Percentiles rank a stretch among this genome's conserved stretches.
Conservation (phyloP, 2,888 invertebrate genomes). For the Arctia plantaginis region DNA sequence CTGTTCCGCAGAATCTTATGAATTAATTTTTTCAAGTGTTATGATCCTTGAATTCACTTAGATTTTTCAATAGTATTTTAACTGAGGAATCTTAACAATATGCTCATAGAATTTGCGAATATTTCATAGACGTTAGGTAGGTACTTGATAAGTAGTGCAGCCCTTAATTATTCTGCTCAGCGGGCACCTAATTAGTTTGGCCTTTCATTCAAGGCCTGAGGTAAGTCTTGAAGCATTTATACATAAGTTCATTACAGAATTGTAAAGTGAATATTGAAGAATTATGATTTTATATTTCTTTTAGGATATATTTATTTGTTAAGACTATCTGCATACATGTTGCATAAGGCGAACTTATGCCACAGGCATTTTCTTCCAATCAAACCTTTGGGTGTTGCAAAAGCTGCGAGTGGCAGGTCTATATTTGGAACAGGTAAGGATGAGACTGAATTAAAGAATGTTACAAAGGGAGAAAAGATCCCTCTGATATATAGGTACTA, state of each 20-base stretch:
- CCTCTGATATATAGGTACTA: too few relatives aligned
- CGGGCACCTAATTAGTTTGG: constrained; percentile 12
- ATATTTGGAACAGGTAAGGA: too few relatives aligned
- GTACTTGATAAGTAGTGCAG: background rate
- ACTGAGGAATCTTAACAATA: background rate
- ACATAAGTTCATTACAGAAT: background rate
- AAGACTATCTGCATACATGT: too few relatives aligned
- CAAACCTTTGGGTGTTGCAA: too few relatives aligned
- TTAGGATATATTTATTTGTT: too few relatives aligned
- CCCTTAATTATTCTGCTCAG: constrained; percentile 11
- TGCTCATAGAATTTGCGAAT: background rate
- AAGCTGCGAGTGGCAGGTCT: too few relatives aligned
- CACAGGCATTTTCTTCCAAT: too few relatives aligned
- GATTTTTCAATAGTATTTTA: background rate
- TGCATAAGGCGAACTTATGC: too few relatives aligned
- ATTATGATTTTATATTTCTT: background rate
- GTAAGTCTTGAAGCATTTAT: constrained; percentile 5
- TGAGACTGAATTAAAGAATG: too few relatives aligned
- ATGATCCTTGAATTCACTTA: background rate
- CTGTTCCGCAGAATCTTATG: too few relatives aligned
- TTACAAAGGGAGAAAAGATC: too few relatives aligned
- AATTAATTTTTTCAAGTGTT: background rate
- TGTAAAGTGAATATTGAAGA: background rate
- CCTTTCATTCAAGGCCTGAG: constrained; percentile 1
- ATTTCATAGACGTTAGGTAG: background rate